phyloP scores from a whole-genome alignment of 2,113 vertebrate genomes.

The Mustelus asterias region DNA sequence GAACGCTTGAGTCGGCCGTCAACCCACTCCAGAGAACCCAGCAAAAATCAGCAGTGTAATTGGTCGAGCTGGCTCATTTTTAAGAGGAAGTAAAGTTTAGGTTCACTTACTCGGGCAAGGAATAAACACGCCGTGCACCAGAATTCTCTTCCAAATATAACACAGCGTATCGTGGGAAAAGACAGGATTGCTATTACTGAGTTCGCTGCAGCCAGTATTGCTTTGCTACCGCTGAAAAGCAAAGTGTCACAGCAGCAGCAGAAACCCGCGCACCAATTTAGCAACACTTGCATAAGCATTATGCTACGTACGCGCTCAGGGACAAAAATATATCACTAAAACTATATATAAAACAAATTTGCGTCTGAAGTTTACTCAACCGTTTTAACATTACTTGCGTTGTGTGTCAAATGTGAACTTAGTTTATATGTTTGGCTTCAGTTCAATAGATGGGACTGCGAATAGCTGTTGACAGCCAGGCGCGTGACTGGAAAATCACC shows the following conservation, averaged over 20 bases:
- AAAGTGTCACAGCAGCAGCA: background rate
- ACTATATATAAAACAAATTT: background rate
- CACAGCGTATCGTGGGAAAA: slow-evolving; percentile 1
- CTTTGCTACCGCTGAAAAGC: background rate
- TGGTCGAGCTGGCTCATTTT: background rate
- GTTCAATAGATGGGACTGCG: background rate
- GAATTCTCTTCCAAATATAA: slow-evolving; percentile 11
- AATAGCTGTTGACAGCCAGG: background rate
- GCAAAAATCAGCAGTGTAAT: background rate
- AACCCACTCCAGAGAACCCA: background rate
- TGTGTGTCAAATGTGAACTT: background rate
- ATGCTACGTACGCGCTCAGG: too few relatives aligned
- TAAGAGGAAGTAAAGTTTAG: slow-evolving; percentile 1
- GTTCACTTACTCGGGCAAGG: background rate
- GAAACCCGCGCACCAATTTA: background rate
- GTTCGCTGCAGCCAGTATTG: background rate
- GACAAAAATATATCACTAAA: background rate
- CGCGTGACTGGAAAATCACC: background rate
- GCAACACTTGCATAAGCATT: background rate
- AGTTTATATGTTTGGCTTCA: slow-evolving; percentile 3
- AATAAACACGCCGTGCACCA: slow-evolving; percentile 12
- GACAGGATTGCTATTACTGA: background rate
- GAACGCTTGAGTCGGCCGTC: background rate
- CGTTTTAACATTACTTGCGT: background rate
- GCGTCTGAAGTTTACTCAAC: background rate